phyloP scores from a whole-genome alignment of 2,797 vertebrate genomes.

The Silurus aristotelis region DNA sequence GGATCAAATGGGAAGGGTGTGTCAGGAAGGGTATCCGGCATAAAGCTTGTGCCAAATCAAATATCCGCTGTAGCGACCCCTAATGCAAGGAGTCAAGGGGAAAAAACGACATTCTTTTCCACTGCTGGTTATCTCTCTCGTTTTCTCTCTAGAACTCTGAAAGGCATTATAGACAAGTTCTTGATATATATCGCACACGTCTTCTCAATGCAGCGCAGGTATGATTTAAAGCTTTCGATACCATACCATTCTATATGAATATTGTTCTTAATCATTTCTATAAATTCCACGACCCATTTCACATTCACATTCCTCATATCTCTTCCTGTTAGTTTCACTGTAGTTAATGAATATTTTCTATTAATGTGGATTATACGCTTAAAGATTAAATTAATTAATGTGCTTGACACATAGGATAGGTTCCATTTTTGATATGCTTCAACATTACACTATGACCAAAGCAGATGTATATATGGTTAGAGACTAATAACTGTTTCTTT shows the following conservation, averaged over 20 bases:
- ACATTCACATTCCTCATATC: not conserved
- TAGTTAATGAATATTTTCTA: not conserved
- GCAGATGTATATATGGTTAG: not conserved
- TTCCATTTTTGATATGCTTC: not conserved
- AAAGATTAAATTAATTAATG: no score
- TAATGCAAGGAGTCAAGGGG: not conserved
- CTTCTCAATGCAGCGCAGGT: constrained; percentile 81
- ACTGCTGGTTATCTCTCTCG: not conserved
- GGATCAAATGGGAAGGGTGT: not conserved
- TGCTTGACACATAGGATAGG: not conserved
- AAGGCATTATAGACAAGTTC: constrained; percentile 80
- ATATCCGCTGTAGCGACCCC: no score
- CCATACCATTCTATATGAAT: not conserved
- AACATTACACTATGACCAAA: not conserved
- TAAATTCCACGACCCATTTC: not conserved
- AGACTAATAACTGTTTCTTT: not conserved
- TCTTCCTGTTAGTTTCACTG: not conserved
- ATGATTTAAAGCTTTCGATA: constrained; percentile 12
- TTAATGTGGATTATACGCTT: not conserved
- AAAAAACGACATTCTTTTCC: not conserved
- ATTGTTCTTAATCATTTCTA: not conserved
- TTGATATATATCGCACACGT: constrained; percentile 81
- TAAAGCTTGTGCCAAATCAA: no score
- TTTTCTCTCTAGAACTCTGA: constrained; percentile 72
- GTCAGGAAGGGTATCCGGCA: no score